Evolutionary conservation across 1,140 invertebrate species (phyloP).

Genomic region (Vanessa tameamea): DNA sequence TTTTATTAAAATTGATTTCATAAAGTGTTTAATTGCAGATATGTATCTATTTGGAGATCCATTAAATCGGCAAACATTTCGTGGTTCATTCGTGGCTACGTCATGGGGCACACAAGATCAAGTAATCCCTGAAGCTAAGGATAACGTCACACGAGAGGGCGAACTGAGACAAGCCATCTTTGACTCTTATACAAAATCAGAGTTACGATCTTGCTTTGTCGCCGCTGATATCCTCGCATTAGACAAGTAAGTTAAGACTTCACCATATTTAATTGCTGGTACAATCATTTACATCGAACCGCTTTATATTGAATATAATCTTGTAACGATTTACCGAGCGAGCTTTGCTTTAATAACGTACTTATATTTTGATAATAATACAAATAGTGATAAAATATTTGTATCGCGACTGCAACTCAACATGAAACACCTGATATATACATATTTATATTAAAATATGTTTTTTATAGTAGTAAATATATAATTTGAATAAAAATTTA

Average conservation of each 20-base stretch:
- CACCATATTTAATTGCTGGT: not conserved
- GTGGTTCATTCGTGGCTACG: slow-evolving; percentile 87
- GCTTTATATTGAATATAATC: too few relatives aligned
- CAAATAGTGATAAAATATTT: too few relatives aligned
- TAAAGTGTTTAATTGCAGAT: slow-evolving; percentile 82
- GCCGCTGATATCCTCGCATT: slow-evolving; percentile 87
- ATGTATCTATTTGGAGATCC: slow-evolving; percentile 89
- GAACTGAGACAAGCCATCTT: slow-evolving; percentile 88
- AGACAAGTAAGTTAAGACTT: slow-evolving; percentile 84
- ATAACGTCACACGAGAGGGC: slow-evolving; percentile 76
- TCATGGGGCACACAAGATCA: slow-evolving; percentile 75
- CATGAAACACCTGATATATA: too few relatives aligned
- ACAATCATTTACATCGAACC: too few relatives aligned
- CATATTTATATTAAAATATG: too few relatives aligned
- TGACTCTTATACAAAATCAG: slow-evolving; percentile 87
- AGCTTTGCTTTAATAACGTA: too few relatives aligned
- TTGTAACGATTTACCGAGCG: too few relatives aligned
- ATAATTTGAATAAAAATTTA: too few relatives aligned
- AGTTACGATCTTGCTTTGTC: slow-evolving; percentile 85
- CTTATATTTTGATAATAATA: too few relatives aligned
- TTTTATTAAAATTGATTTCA: not conserved
- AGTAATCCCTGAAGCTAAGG: slow-evolving; percentile 67
- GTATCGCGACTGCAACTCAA: too few relatives aligned
- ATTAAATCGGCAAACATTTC: slow-evolving; percentile 88
- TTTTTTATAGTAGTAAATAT: too few relatives aligned